phyloP scores from a whole-genome alignment of 2,888 invertebrate genomes.

The Neoaliturus tenellus region DNA sequence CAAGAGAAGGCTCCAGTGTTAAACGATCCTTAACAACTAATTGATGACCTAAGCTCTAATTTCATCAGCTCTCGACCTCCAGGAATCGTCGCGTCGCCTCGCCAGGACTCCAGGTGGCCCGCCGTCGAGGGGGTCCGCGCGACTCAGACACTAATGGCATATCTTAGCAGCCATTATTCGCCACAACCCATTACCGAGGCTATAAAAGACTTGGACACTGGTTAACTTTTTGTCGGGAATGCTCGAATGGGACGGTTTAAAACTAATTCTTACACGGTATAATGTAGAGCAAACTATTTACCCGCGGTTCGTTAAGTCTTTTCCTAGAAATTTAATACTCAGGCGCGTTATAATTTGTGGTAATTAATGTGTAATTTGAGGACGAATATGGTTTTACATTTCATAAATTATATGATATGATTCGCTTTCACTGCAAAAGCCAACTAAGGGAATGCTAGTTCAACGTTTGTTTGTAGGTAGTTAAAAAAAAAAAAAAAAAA shows the following conservation, averaged over 20 bases:
- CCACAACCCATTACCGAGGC: not conserved
- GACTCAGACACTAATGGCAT: constrained; percentile 7
- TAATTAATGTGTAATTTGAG: not conserved
- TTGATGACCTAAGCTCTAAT: no score
- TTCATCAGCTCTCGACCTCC: no score
- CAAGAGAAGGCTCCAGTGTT: no score
- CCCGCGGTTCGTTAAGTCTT: not conserved
- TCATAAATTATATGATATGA: no score
- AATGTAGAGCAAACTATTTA: not conserved
- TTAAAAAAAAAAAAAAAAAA: no score
- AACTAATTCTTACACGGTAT: not conserved
- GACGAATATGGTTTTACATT: no score
- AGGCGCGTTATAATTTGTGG: not conserved
- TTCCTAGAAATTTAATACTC: not conserved
- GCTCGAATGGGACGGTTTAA: not conserved
- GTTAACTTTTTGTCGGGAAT: constrained; percentile 19
- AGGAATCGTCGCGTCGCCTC: not conserved
- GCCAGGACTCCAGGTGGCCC: not conserved
- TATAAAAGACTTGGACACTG: not conserved
- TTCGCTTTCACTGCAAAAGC: no score
- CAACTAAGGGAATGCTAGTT: no score
- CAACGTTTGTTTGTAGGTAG: no score
- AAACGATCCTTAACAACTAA: no score
- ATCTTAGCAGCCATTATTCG: constrained; percentile 18
- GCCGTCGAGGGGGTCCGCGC: not conserved